Conservation (phyloP, 2,113 vertebrate genomes). For the Perca schrenkii region DNA sequence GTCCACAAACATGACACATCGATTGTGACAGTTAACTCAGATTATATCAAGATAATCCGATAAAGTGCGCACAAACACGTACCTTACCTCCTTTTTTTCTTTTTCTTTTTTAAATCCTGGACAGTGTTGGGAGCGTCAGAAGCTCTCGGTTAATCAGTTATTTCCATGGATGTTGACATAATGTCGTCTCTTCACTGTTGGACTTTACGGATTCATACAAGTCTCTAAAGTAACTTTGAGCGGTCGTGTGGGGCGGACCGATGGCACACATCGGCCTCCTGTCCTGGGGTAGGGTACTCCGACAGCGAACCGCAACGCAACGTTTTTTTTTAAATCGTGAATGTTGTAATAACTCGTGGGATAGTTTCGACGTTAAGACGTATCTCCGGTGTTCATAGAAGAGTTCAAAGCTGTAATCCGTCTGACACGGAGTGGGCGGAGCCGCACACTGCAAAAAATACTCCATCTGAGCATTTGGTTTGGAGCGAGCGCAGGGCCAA, state of each 20-base stretch:
- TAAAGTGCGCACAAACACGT: slow-evolving; percentile 60
- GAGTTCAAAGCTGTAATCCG: slow-evolving; percentile 60
- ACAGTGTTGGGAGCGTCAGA: neutral
- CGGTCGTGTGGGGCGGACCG: neutral
- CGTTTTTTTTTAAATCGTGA: neutral
- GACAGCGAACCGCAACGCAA: neutral
- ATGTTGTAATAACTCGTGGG: neutral
- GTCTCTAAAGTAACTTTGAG: slow-evolving; percentile 24
- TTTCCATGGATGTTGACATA: slow-evolving; percentile 45
- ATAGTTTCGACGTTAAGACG: neutral
- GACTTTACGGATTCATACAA: slow-evolving; percentile 4
- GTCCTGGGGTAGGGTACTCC: too few relatives aligned
- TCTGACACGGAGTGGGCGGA: slow-evolving; percentile 70
- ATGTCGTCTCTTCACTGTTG: slow-evolving; percentile 14
- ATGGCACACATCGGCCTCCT: slow-evolving; percentile 25
- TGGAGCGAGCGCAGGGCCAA: accelerated
- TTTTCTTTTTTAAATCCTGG: neutral
- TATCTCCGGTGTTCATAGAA: slow-evolving; percentile 1
- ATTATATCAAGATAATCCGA: slow-evolving; percentile 63
- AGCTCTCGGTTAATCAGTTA: slow-evolving; percentile 19
- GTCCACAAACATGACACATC: neutral
- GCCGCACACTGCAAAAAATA: slow-evolving; percentile 38
- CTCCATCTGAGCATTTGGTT: accelerated
- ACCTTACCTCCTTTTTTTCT: slow-evolving; percentile 50
- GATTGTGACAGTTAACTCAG: slow-evolving; percentile 27